Base-by-base conservation (phyloP, 2,797 vertebrate genomes). In the Arctocebus calabarensis region DNA sequence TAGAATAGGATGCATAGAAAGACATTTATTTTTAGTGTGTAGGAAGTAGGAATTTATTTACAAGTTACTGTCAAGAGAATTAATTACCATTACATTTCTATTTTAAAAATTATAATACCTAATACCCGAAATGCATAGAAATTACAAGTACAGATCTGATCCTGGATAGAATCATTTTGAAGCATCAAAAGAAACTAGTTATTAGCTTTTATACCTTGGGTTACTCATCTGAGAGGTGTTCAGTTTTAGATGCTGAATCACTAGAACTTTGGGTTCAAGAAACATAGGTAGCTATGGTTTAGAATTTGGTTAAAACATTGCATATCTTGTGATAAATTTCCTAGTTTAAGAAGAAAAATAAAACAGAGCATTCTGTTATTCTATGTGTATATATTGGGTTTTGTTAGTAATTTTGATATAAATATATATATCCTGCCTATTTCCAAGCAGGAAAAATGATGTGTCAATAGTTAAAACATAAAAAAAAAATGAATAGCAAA, bases 21-120 rank as follows among this genome's bases (percentile, higher is more conserved):
- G 10, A 32, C 45, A 61, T n/a, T 85, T 71, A 22, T 55, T 40
- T 96, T 32, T 70, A 52, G 48, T 52, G 48, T 16, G 48, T 52
- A 52, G 48, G 48, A 52, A 52, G 48, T 52, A 52, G 14, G 48
- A 52, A 70, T 62, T 87, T 84, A 62, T 71, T 88, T 84, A 3
- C 85, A 32, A 92, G 14, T 68, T 68, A 91, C 20, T 91, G 13
- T 86, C 62, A 87, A 95, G 61, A 79, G 34, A 87, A 88, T 17
- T 88, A 82, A 61, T 57, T 32, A 52, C 23, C 23, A 40, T n/a
- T 70, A 17, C 61, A 45, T 45, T 75, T 23, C 22, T 68, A 27
- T 70, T 73, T 71, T 71, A 4, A 34, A 85, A 81, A 62, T 57
- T 25, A 11, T n/a, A 48, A 62, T 48, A 82, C 57, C 66, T n/a